Conservation (phyloP, 1,140 invertebrate species). For the Hylyphantes graminicola region DNA sequence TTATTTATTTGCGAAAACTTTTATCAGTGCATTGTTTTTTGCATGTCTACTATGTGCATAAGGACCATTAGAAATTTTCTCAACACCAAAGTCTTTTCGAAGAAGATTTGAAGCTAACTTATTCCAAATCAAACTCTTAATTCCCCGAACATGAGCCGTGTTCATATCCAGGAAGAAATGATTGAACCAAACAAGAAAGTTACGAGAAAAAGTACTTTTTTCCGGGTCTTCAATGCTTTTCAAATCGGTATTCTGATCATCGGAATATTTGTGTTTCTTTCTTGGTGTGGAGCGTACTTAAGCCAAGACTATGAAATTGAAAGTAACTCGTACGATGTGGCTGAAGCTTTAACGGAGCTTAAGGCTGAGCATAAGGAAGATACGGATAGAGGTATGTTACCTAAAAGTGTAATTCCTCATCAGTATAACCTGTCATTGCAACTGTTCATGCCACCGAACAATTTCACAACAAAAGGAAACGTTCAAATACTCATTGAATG, state of each 20-base stretch:
- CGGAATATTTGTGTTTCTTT: constrained; percentile 21
- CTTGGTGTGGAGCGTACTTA: constrained; percentile 30
- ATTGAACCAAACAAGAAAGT: constrained; percentile 1
- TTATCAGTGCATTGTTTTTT: constrained; percentile 2
- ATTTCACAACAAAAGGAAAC: constrained; percentile 51
- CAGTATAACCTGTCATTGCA: constrained; percentile 45
- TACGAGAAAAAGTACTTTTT: constrained; percentile 18
- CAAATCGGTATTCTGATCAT: constrained; percentile 32
- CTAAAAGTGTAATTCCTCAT: constrained; percentile 20
- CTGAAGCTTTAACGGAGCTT: not conserved
- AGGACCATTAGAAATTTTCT: constrained; percentile 1
- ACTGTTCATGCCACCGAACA: constrained; percentile 33
- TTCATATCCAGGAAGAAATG: not conserved
- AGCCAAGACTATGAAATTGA: constrained; percentile 1
- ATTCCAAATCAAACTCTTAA: no score
- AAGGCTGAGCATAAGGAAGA: constrained; percentile 2
- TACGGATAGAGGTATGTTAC: constrained; percentile 3
- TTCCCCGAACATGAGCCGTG: not conserved
- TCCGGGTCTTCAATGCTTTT: constrained; percentile 4
- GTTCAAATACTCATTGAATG: constrained; percentile 42
- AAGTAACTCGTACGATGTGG: not conserved
- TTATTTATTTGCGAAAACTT: not conserved
- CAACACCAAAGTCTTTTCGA: not conserved
- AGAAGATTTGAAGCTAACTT: no score
- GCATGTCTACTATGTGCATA: constrained; percentile 10